Evolutionary conservation across 2,888 invertebrate species (phyloP).

Genomic region (Eubasilissa splendida): DNA sequence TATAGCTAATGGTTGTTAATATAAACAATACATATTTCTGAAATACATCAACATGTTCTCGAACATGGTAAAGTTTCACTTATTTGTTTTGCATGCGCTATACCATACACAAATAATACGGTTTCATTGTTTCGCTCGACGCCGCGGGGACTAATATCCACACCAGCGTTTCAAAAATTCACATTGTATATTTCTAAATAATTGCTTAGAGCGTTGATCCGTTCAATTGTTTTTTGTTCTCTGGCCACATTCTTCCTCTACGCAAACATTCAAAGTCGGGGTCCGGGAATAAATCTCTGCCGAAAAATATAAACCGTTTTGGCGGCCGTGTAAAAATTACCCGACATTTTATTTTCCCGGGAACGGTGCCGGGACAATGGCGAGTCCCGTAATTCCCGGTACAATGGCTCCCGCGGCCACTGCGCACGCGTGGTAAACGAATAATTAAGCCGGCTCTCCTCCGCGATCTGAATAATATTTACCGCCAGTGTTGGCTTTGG

Average conservation of each 20-base stretch:
- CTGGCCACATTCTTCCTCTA: constrained; percentile 8
- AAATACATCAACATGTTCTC: no score
- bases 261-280: constrained; percentile 4
- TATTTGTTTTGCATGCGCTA: not conserved
- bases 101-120: not conserved
- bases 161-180: not conserved
- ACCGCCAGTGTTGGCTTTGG: constrained; percentile 32
- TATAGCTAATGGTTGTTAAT: no score
- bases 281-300: constrained; percentile 4
- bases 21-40: no score
- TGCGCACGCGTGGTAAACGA: constrained; percentile 27
- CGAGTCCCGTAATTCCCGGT: constrained; percentile 9
- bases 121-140: not conserved
- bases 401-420: not conserved
- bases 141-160: not conserved
- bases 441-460: constrained; percentile 41
- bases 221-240: constrained; percentile 33
- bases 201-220: constrained; percentile 31
- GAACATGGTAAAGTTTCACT: no score
- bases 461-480: constrained; percentile 27
- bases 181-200: constrained; percentile 7
- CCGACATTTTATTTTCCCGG: constrained; percentile 15
- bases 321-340: constrained; percentile 6
- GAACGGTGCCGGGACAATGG: constrained; percentile 23
- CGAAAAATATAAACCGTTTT: constrained; percentile 1